Evolutionary conservation across 2,113 vertebrate species (phyloP), one percentile per base, ranked within the genome.

Genomic region (Larimichthys polyactis): DNA sequence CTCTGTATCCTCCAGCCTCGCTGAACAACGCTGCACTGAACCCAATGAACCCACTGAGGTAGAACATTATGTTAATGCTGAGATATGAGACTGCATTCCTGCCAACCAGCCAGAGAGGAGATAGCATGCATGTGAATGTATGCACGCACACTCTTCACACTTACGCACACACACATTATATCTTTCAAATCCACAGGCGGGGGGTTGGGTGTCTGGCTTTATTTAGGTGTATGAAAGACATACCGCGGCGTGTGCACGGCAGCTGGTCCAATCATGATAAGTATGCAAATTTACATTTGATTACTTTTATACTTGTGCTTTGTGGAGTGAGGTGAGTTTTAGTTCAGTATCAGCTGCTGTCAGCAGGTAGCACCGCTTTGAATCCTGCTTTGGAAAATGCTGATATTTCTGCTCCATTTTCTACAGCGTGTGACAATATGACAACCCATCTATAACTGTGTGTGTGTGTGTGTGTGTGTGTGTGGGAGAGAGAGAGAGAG

Each of bases 201-300:
- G 78, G 78, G 79, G 62, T 1, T 60, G 78, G 79, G 62, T 1
- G 55, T 64, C 49, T 20, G 77, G 70, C 57, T 84, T 83, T 85
- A 83, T 85, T 83, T 82, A 84, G 71, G 43, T 51, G 20, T 5
- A 66, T 83, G 82, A 85, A 85, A 84, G 85, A 75, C 81, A 62
- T 19, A 46, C 72, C 9, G 74, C 62, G 0, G 86, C 8, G 73
- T 71, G 73, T 59, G 55, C 60, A n/a, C 19, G 49, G 79, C 81
- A 84, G 82, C 86, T 85, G 78, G 71, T 79, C 71, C 78, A 88
- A 88, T 88, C 87, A 90, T 64, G 83, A 90, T 87, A 91, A 90
- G 82, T 80, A 89, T 89, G 86, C 84, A 87, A 90, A 92, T 92
- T 49, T 54, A 72, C 63, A 73, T 87, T 69, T 89, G 91, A 92